Evolutionary conservation across 2,113 vertebrate species (phyloP), one percentile per base, ranked within the genome.

Genomic region (Nycticorax nycticorax): DNA sequence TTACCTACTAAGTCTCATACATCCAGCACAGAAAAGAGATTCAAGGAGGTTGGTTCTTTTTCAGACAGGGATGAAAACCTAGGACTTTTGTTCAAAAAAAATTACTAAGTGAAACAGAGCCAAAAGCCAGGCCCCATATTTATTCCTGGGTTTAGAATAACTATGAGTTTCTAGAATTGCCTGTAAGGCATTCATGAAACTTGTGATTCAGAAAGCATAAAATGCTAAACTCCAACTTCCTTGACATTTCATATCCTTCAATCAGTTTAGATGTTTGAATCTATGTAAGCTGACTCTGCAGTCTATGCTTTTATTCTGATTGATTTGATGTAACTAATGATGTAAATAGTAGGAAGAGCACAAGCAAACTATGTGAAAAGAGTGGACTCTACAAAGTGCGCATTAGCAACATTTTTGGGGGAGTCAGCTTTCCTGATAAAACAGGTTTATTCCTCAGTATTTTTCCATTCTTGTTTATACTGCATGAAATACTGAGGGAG

Each of bases 11-110:
- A 94, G 85, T 73, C 45, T 89, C 13, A 28, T 72, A 57, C 12
- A 53, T 60, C 76, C 89, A 67, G 56, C 45, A 92, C 19, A 92
- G 67, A 85, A 95, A 95, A 97, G 30, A 93, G 69, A 55, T 66
- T 7, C n/a, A 47, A 85, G 88, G 60, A 97, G 62, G n/a, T 15
- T 55, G 63, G 63, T 18, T 76, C 33, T 81, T 89, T 93, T 59
- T 94, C 69, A 63, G 79, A 59, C 11, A 80, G 50, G 23, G 37
- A 78, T 47, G 24, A 63, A 81, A 96, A 75, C 8, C 3, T 20
- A 28, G 6, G 24, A 52, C 27, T 32, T 82, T 33, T 37, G 12
- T 60, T 69, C 27, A 62, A 35, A 80, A 75, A 75, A 85, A 22
- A 30, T 32, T 26, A 57, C 10, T 20, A 37, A 41, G 10, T 62